Percentiles rank a stretch among this genome's conserved stretches.
phyloP scores from a whole-genome alignment of 1,140 invertebrate species.

The Drosophila lacertosa region DNA sequence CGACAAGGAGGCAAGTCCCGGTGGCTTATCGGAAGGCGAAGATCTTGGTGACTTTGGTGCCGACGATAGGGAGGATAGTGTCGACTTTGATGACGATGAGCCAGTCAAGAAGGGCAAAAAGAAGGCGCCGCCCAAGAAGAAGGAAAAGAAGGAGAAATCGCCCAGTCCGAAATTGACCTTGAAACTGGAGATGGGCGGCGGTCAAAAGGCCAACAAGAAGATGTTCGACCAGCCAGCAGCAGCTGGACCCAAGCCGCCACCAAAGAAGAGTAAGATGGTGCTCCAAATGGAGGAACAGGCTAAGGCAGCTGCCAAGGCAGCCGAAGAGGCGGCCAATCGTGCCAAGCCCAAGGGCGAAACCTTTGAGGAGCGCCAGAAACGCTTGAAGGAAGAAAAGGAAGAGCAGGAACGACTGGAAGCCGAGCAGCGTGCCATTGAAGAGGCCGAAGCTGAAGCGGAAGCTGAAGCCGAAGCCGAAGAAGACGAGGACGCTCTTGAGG shows the following conservation, averaged over 20 bases:
- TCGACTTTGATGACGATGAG: constrained; percentile 73
- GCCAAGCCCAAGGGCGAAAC: constrained; percentile 81
- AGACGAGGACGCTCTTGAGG: constrained; percentile 61
- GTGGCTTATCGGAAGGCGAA: constrained; percentile 28
- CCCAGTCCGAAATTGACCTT: constrained; percentile 82
- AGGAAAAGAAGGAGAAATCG: constrained; percentile 81
- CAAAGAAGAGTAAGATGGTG: constrained; percentile 82
- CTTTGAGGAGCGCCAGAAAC: constrained; percentile 79
- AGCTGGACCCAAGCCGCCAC: constrained; percentile 73
- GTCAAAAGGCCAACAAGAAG: constrained; percentile 80
- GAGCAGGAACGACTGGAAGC: constrained; percentile 72
- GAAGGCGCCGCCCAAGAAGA: constrained; percentile 80
- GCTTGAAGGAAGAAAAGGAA: constrained; percentile 74
- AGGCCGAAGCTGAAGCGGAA: constrained; percentile 69
- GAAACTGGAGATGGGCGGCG: constrained; percentile 82
- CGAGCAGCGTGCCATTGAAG: constrained; percentile 64
- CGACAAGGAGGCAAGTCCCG: constrained; percentile 67
- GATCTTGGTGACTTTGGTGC: constrained; percentile 42
- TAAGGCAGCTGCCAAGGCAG: constrained; percentile 73
- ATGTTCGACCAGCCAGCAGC: constrained; percentile 78
- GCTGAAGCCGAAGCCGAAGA: constrained; percentile 72
- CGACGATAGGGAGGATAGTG: constrained; percentile 72
- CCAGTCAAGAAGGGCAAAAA: constrained; percentile 78
- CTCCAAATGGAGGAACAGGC: constrained; percentile 83
- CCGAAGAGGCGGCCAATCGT: constrained; percentile 71